Base-by-base conservation (phyloP, 2,113 vertebrate species). In the Podilymbus podiceps region DNA sequence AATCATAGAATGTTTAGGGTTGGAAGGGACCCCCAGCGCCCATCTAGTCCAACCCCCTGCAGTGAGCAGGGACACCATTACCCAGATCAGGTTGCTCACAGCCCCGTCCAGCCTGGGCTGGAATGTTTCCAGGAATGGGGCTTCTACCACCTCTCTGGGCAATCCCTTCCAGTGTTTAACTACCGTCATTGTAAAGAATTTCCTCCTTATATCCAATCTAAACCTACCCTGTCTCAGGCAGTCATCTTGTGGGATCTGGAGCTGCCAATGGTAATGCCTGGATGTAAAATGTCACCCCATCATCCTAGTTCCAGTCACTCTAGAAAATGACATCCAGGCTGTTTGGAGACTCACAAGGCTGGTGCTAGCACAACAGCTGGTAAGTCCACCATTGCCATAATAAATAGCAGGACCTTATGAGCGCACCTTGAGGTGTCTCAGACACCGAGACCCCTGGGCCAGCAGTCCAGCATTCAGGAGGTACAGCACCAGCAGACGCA, bases 361-460 rank as follows among this genome's bases (percentile, higher is more conserved):
- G 59, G 6, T 85, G 30, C 16, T 19, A 38, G 60, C 42, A 35
- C 28, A 53, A 18, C 12, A 72, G 31, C 31, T 53, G 46, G 1
- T 23, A 23, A 58, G 8, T 44, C 27, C 27, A 49, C 15, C 12
- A 8, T 25, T 46, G 19, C 12, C 5, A 1, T 31, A 27, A 74
- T 15, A 35, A 81, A 77, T 53, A 0, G 1, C 25, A 84, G 35
- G 35, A 71, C 5, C 31, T 52, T 47, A 38, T 0, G 3, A 15
- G 7, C 82, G 20, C 30, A 28, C 25, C 25, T 52, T 31, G 46
- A 79, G 27, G 13, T 58, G 40, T n/a, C 12, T 60, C 30, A 44
- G 53, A 58, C 25, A 33, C 22, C 0, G 2, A 52, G 15, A 73
- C 13, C 21, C 7, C 30, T 69, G 31, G 12, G 33, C 23, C 49